A percentile compares a stretch with the other conserved stretches of the same genome.
Conservation (phyloP, 1,140 invertebrate species). For the Anadara kagoshimensis region DNA sequence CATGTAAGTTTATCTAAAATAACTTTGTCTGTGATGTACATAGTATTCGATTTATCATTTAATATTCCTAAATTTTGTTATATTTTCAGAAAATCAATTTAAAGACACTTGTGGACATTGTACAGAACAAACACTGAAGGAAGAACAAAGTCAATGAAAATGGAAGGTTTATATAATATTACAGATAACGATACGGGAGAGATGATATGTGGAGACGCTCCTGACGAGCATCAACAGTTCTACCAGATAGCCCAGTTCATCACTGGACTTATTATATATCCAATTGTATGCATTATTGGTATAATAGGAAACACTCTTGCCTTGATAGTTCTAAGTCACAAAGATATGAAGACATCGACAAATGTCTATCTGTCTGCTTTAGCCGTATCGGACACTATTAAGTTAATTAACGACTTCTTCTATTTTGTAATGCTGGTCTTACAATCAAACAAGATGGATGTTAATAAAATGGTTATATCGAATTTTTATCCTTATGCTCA, state of each 20-base stretch:
- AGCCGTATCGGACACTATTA: conserved; percentile 84
- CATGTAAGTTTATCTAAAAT: no score
- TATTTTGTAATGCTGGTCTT: conserved; percentile 80
- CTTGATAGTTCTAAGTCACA: conserved; percentile 83
- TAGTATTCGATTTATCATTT: no score
- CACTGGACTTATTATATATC: conserved; percentile 78
- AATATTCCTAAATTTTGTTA: no score
- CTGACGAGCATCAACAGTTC: conserved; percentile 47
- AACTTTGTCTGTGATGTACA: no score
- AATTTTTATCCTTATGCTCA: conserved; percentile 71
- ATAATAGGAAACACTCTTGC: conserved; percentile 84
- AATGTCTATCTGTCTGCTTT: conserved; percentile 85
- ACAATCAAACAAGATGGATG: conserved; percentile 47
- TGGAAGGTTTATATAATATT: no score
- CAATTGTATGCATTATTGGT: conserved; percentile 83
- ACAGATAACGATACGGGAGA: not conserved
- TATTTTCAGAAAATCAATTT: no score
- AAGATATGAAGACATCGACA: conserved; percentile 84
- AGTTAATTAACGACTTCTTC: conserved; percentile 82
- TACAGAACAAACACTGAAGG: no score
- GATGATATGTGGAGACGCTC: conserved; percentile 1
- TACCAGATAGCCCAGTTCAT: conserved; percentile 67
- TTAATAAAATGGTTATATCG: conserved; percentile 51
- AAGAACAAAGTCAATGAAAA: no score
- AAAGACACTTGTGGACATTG: no score